Base-by-base conservation (phyloP, 2,888 invertebrate species). In the Thumatha senex region DNA sequence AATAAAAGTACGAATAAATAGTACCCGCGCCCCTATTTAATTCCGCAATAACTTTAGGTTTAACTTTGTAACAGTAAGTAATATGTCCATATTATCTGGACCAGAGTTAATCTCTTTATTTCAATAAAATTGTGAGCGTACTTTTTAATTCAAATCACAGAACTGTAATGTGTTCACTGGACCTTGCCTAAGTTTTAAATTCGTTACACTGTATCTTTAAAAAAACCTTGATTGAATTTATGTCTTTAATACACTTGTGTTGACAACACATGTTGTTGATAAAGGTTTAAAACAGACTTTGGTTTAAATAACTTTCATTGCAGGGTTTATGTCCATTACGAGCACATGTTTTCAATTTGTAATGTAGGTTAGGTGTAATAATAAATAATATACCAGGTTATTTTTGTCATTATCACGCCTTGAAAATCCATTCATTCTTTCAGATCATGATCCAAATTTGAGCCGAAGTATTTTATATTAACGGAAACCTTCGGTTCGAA, bases 51-150 rank as follows among this genome's bases (percentile, higher is more conserved):
- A 54, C 38, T 66, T 65, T 54, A 46, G 51, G 46, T 53, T 30
- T 52, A 68, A 68, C 49, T 68, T 65, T 54, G 51, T 63, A n/a
- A n/a, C n/a, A n/a, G n/a, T 49, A 39, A 33, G 47, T 48, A 52
- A 61, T 61, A 58, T 55, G 51, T 68, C 48, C 45, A 29, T 8
- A 52, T 56, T 68, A 51, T 58, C 43, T 47, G 44, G 38, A 15
- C 52, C 53, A 47, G 48, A 12, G 53, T 53, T 56, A 56, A 67
- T 60, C 56, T 51, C 24, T 40, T 12, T 47, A 44, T 40, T 56
- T 52, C 48, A 53, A 55, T 67, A 52, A 55, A 40, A 63, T 38
- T 42, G 24, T 49, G 18, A 46, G 9, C 31, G 34, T 15, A 33
- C 40, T 18, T 24, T 15, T 42, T 24, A 35, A 7, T 35, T 44